Conservation (phyloP, 2,888 invertebrate genomes). For the Slavum lentiscoides region DNA sequence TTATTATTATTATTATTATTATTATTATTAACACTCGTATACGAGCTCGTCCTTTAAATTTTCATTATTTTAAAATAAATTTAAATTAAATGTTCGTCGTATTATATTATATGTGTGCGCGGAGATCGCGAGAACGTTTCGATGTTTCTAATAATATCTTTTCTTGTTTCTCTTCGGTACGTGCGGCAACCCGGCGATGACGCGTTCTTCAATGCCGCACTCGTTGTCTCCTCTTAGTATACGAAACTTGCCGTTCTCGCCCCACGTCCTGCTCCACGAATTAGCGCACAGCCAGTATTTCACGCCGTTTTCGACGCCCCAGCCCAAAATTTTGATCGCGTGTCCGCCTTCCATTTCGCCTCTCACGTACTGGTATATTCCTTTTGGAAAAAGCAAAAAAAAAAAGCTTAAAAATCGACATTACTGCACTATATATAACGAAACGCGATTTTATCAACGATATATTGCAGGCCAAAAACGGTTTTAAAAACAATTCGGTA, state of each 20-base stretch:
- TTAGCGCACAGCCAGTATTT: slow-evolving; percentile 91
- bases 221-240: slow-evolving; percentile 79
- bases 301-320: slow-evolving; percentile 76
- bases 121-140: too few relatives aligned
- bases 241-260: slow-evolving; percentile 84
- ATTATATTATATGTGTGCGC: too few relatives aligned
- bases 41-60: too few relatives aligned
- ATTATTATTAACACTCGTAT: too few relatives aligned
- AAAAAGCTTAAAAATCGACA: background rate
- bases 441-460: too few relatives aligned
- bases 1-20: too few relatives aligned
- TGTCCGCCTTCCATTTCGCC: slow-evolving; percentile 67
- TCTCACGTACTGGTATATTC: slow-evolving; percentile 74
- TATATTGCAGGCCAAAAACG: too few relatives aligned
- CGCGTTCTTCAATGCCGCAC: slow-evolving; percentile 73
- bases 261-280: slow-evolving; percentile 93
- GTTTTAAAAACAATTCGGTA: too few relatives aligned
- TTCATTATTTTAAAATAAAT: too few relatives aligned
- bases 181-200: slow-evolving; percentile 70
- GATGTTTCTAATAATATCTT: too few relatives aligned
- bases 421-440: too few relatives aligned
- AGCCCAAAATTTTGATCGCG: slow-evolving; percentile 60
- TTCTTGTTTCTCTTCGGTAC: background rate
- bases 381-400: slow-evolving; percentile 58
- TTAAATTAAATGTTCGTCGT: too few relatives aligned